phyloP scores from a whole-genome alignment of 2,113 vertebrate genomes.

The Phaethornis superciliosus region DNA sequence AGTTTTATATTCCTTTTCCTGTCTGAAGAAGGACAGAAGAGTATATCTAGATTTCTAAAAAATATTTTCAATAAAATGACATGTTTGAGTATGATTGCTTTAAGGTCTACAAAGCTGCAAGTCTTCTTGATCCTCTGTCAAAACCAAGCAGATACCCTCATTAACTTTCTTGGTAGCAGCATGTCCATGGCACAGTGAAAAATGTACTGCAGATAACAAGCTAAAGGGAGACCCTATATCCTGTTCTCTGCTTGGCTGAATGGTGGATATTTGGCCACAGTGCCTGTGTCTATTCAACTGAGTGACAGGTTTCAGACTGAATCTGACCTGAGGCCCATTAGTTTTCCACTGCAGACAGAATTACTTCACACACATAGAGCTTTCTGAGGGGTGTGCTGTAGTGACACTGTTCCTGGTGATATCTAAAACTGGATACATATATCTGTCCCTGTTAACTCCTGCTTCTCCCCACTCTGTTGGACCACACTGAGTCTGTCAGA shows the following conservation, averaged over 20 bases:
- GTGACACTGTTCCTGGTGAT: background rate
- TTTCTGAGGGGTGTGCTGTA: background rate
- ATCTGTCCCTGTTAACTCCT: background rate
- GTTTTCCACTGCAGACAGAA: background rate
- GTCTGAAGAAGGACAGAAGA: background rate
- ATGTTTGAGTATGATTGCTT: background rate
- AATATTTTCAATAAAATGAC: background rate
- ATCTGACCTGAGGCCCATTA: background rate
- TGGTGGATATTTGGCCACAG: background rate
- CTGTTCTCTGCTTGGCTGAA: background rate
- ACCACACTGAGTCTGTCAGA: background rate
- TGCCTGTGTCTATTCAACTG: fast-evolving
- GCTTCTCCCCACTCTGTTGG: background rate
- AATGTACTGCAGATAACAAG: background rate
- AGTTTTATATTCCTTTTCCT: background rate
- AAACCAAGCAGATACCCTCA: background rate
- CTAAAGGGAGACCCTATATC: fast-evolving
- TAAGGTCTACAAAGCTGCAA: background rate
- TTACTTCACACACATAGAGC: background rate
- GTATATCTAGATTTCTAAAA: background rate
- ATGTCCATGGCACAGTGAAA: background rate
- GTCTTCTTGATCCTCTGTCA: background rate
- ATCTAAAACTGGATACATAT: background rate
- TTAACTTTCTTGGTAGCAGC: background rate
- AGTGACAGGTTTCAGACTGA: background rate